Percentiles rank a stretch among this genome's conserved stretches.
Conservation (phyloP, 2,797 vertebrate genomes). For the Acomys russatus region DNA sequence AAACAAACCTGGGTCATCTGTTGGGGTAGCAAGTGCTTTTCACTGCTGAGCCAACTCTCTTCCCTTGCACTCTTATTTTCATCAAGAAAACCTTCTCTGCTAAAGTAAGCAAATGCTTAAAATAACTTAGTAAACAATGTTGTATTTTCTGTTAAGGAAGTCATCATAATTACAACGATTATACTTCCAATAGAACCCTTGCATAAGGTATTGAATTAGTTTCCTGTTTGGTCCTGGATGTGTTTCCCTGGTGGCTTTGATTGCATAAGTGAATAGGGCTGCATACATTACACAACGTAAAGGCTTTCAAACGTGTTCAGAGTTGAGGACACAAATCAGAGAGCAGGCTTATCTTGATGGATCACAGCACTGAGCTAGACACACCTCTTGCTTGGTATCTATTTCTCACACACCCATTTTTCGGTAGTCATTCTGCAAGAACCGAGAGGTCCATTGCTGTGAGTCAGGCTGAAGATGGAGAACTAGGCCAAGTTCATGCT, state of each 20-base stretch:
- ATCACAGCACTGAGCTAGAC: conserved; percentile 32
- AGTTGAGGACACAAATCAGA: conserved; percentile 48
- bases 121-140: conserved; percentile 53
- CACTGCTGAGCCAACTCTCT: not conserved
- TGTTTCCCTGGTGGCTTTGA: conserved; percentile 54
- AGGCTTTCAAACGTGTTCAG: conserved; percentile 55
- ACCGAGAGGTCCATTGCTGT: conserved; percentile 35
- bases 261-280: conserved; percentile 53
- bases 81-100: not conserved
- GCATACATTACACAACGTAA: conserved; percentile 65
- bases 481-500: conserved; percentile 60
- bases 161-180: conserved; percentile 60
- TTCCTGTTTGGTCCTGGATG: conserved; percentile 24
- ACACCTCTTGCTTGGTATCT: conserved; percentile 58
- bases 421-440: conserved; percentile 63
- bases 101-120: conserved; percentile 41
- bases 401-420: conserved; percentile 66
- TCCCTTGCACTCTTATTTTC: not conserved
- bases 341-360: conserved; percentile 59
- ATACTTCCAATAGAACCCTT: conserved; percentile 62
- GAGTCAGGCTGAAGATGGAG: conserved; percentile 46
- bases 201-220: conserved; percentile 64
- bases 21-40: not conserved
- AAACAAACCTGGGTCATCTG: not conserved
- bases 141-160: conserved; percentile 66